Percentiles rank a stretch among this genome's conserved stretches.
phyloP scores from a whole-genome alignment of 2,888 invertebrate genomes.

The Linnaemya vulpina region DNA sequence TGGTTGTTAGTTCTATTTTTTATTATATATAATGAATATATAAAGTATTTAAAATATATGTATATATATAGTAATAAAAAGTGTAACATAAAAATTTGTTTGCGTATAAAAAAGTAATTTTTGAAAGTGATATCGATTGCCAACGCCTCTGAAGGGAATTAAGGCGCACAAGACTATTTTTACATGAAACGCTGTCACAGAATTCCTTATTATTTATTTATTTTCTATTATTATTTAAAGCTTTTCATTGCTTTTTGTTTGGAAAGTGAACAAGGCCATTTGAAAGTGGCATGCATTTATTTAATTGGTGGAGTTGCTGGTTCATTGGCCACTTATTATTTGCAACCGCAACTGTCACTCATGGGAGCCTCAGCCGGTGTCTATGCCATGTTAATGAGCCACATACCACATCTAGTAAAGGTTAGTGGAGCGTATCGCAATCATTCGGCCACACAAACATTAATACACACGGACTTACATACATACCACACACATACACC shows the following conservation, averaged over 20 bases:
- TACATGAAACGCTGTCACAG: neutral
- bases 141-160: neutral
- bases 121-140: neutral
- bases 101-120: neutral
- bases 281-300: slow-evolving; percentile 89
- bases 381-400: slow-evolving; percentile 93
- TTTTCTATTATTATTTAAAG: slow-evolving; percentile 67
- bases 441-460: neutral
- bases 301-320: slow-evolving; percentile 89
- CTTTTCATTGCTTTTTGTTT: slow-evolving; percentile 83
- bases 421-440: slow-evolving; percentile 79
- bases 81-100: neutral
- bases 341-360: slow-evolving; percentile 89
- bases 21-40: too few relatives aligned
- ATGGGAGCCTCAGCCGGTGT: slow-evolving; percentile 96
- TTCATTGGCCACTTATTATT: slow-evolving; percentile 89
- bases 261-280: slow-evolving; percentile 89
- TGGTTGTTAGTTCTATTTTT: too few relatives aligned
- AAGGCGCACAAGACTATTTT: neutral
- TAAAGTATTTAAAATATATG: too few relatives aligned
- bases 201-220: slow-evolving; percentile 2
- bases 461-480: neutral
- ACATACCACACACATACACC: too few relatives aligned
- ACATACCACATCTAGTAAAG: slow-evolving; percentile 92
- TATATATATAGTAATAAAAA: too few relatives aligned